Base-by-base conservation (phyloP, 2,797 vertebrate species). In the Tolypeutes matacus region DNA sequence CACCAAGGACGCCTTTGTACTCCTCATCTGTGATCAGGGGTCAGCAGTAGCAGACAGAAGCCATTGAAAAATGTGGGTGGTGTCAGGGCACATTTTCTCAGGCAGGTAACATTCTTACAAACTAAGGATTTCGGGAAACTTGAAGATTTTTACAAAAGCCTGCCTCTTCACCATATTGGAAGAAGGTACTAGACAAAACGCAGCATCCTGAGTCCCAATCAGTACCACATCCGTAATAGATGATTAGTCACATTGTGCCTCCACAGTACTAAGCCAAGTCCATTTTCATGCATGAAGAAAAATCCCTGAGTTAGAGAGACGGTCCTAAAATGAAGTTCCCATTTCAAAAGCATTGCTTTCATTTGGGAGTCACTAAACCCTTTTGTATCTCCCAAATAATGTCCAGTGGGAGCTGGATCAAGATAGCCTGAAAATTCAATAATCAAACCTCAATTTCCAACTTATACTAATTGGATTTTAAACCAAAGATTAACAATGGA, bases 391-490 rank as follows among this genome's bases (percentile, higher is more conserved):
- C 73, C 75, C 14, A 82, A 31, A 42, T 34, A n/a, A 58, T 10
- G 20, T 7, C 21, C n/a, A 13, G 7, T 0, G 3, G 27, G 31
- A 18, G 3, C 7, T n/a, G 5, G 36, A 29, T 64, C 36, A 15
- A 31, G n/a, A 21, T 1, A 53, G 34, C 17, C 27, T 21, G 56
- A 60, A 76, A 17, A 5, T 56, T 87, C 53, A 64, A 64, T 21
- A 56, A 72, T 88, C 82, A 62, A 91, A 86, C 49, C 15, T 77
- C 46, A 70, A 36, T 86, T 67, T 85, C 65, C 25, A 39, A 25
- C 56, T 18, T 75, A 31, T 36, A 29, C 18, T 60, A 42, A 65
- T 0, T 23, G n/a, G 15, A 83, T 72, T 70, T 89, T 70, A 75
- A 92, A 31, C 82, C 27, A 49, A 73, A 87, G 39, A 56, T 49